phyloP scores from a whole-genome alignment of 2,113 vertebrate species.

The Callaeas wilsoni region DNA sequence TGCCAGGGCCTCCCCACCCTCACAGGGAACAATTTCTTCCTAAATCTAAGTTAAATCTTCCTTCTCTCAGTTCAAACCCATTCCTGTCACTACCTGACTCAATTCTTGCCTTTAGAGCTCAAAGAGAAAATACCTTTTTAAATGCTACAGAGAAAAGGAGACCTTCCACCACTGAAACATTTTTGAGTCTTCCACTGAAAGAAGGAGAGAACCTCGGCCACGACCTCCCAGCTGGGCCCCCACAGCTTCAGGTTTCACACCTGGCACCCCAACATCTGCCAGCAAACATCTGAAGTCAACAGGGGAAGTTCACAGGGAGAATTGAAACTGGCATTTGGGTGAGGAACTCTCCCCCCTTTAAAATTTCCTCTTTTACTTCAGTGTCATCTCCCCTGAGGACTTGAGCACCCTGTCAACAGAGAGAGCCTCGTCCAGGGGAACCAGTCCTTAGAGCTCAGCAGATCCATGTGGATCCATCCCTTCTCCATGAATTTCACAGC shows the following conservation, averaged over 20 bases:
- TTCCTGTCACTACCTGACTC: neutral
- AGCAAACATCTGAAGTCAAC: neutral
- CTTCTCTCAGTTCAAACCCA: neutral
- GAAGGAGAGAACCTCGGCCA: neutral
- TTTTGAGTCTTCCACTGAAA: neutral
- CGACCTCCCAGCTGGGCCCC: neutral
- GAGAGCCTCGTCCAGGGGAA: neutral
- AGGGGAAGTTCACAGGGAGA: neutral
- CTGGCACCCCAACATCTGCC: neutral
- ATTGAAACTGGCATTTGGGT: neutral
- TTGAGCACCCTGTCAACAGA: neutral
- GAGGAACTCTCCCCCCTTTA: neutral
- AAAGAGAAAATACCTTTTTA: neutral
- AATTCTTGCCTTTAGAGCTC: neutral
- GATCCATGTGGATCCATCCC: neutral
- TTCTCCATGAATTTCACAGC: neutral
- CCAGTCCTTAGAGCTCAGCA: neutral
- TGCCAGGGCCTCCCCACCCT: fast-evolving
- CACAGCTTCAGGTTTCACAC: neutral
- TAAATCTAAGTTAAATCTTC: neutral
- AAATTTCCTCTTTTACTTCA: neutral
- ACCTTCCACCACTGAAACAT: neutral
- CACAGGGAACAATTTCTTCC: neutral
- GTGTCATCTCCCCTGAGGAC: fast-evolving
- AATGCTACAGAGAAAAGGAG: neutral